A percentile compares a stretch with the other conserved stretches of the same genome.
phyloP scores from a whole-genome alignment of 2,888 invertebrate genomes.

The Tiphia femorata region DNA sequence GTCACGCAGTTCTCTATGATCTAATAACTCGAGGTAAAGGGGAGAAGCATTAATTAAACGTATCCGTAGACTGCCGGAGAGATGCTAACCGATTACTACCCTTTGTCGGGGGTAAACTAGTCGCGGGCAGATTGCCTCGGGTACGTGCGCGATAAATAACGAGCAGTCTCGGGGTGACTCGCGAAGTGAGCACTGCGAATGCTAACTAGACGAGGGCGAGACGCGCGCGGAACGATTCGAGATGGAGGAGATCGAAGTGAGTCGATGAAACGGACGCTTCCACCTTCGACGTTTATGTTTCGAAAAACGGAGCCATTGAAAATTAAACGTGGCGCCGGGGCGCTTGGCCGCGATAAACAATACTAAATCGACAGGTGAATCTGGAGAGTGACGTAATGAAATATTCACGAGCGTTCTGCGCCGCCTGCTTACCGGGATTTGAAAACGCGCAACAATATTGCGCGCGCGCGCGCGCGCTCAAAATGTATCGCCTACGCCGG shows the following conservation, averaged over 20 bases:
- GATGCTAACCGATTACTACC: not conserved
- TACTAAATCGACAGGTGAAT: not conserved
- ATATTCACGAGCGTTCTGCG: no score
- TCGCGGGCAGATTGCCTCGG: not conserved
- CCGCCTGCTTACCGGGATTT: no score
- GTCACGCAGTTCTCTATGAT: constrained; percentile 4
- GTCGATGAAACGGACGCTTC: no score
- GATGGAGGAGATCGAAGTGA: no score
- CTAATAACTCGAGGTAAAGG: not conserved
- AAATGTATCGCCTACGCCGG: no score
- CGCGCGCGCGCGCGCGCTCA: no score
- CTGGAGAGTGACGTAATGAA: no score
- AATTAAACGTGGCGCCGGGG: not conserved
- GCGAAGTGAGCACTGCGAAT: not conserved
- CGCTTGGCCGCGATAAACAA: not conserved
- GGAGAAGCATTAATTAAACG: constrained; percentile 16
- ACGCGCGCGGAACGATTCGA: no score
- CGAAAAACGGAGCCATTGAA: no score
- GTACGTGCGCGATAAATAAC: not conserved
- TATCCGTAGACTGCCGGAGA: not conserved
- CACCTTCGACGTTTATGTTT: no score
- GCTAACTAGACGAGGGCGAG: no score
- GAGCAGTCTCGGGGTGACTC: not conserved
- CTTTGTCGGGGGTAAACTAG: not conserved
- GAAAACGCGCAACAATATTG: no score